A percentile compares a stretch with the other conserved stretches of the same genome.
These are phyloP conservation scores for Tiphia femorata DNA, from an alignment of 2,888 invertebrate species.

Conservation along the genomic window DNA sequence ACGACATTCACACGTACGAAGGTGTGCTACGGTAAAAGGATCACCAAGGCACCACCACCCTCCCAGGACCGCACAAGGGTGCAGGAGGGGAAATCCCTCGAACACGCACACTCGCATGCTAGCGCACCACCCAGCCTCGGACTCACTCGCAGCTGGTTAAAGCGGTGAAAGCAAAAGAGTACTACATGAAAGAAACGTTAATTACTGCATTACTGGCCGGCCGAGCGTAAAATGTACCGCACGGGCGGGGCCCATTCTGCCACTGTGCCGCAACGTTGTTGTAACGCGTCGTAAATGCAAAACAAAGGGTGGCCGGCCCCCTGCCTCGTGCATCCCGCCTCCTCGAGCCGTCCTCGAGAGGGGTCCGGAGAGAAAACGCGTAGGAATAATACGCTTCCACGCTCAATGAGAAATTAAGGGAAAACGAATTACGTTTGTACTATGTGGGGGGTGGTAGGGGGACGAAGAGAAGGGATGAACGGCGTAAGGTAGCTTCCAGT, in stretches of 20 bases:
- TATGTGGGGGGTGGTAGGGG: neutral
- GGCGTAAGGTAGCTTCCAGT: neutral
- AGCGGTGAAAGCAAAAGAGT: conserved; percentile 47
- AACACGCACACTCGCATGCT: neutral
- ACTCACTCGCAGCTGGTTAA: conserved; percentile 41
- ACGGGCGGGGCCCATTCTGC: conserved; percentile 33
- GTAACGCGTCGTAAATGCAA: conserved; percentile 27
- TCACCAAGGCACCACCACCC: too few relatives aligned
- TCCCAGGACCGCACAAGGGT: too few relatives aligned
- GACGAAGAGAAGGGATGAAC: neutral
- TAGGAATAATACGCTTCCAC: conserved; percentile 44
- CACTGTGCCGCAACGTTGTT: conserved; percentile 13
- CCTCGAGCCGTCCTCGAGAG: conserved; percentile 3
- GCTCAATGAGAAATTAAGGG: conserved; percentile 51
- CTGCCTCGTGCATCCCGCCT: conserved; percentile 15
- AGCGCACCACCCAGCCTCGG: neutral
- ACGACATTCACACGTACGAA: too few relatives aligned
- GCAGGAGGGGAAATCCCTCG: neutral
- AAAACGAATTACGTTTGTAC: conserved; percentile 47
- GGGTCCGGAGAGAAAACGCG: conserved; percentile 22
- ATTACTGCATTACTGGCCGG: conserved; percentile 57
- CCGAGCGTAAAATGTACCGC: conserved; percentile 52
- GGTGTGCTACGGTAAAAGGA: too few relatives aligned
- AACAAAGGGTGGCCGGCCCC: conserved; percentile 28
- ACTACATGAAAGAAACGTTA: conserved; percentile 62